Percentiles rank a stretch among this genome's conserved stretches.
phyloP scores from a whole-genome alignment of 2,113 vertebrate species.

The Setophaga kirtlandii region DNA sequence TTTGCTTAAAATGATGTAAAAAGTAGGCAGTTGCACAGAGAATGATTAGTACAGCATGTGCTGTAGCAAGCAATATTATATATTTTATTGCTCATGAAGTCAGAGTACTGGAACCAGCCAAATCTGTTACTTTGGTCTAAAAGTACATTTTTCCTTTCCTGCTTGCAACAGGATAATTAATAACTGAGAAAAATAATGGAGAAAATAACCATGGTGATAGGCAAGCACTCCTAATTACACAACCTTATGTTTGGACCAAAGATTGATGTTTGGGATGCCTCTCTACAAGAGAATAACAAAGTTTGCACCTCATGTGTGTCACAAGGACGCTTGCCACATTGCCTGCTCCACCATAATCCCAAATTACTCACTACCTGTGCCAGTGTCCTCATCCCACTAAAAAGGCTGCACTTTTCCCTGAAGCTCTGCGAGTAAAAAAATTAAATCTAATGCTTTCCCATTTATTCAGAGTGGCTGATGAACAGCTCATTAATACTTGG shows the following conservation, averaged over 20 bases:
- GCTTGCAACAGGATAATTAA: neutral
- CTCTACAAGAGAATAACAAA: neutral
- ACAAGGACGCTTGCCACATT: neutral
- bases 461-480: neutral
- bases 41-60: neutral
- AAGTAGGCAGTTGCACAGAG: neutral
- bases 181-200: neutral
- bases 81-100: conserved; percentile 2
- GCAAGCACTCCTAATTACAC: neutral
- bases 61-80: neutral
- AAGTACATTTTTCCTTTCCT: neutral
- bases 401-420: neutral
- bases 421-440: neutral
- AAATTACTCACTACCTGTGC: neutral
- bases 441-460: neutral
- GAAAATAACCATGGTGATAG: neutral
- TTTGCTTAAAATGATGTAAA: neutral
- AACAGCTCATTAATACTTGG: neutral
- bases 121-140: neutral
- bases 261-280: neutral
- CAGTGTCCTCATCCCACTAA: neutral
- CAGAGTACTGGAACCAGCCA: neutral
- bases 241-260: neutral
- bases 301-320: neutral
- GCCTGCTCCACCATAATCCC: neutral